Conservation (phyloP, 1,140 invertebrate genomes). For the Vanessa atalanta region DNA sequence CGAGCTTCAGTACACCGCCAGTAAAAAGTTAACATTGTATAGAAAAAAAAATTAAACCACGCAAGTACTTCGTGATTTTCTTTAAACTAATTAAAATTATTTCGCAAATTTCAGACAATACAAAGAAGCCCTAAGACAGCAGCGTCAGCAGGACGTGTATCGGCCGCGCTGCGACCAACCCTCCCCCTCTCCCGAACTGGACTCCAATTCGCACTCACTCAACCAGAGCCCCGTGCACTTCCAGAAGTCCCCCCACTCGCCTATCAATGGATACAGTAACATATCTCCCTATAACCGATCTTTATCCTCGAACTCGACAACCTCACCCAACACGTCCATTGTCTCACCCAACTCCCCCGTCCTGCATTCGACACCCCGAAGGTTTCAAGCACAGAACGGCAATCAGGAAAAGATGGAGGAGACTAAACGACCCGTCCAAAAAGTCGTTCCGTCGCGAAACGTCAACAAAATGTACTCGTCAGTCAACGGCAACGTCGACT, state of each 20-base stretch:
- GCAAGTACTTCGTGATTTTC: not conserved
- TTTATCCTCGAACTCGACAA: constrained; percentile 69
- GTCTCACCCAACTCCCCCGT: constrained; percentile 66
- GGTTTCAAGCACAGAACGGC: constrained; percentile 68
- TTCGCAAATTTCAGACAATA: constrained; percentile 85
- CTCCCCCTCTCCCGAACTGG: constrained; percentile 75
- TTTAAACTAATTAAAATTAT: constrained; percentile 2
- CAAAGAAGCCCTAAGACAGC: constrained; percentile 92
- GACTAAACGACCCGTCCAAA: constrained; percentile 81
- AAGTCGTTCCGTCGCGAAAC: constrained; percentile 82
- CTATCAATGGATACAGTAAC: constrained; percentile 76
- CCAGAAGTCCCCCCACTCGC: constrained; percentile 70
- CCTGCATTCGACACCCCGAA: constrained; percentile 72
- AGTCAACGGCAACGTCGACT: constrained; percentile 68
- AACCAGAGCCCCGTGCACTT: constrained; percentile 68
- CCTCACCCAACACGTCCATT: constrained; percentile 41
- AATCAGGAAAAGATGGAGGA: constrained; percentile 66
- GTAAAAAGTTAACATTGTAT: too few species aligned
- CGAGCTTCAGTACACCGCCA: not conserved
- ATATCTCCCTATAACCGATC: constrained; percentile 68
- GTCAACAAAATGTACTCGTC: constrained; percentile 72
- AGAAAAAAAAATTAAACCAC: not conserved
- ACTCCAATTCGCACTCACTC: constrained; percentile 66
- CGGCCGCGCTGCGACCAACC: constrained; percentile 81
- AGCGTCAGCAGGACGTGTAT: constrained; percentile 90